phyloP scores from a whole-genome alignment of 2,113 vertebrate species.

The Macroglossus sobrinus region DNA sequence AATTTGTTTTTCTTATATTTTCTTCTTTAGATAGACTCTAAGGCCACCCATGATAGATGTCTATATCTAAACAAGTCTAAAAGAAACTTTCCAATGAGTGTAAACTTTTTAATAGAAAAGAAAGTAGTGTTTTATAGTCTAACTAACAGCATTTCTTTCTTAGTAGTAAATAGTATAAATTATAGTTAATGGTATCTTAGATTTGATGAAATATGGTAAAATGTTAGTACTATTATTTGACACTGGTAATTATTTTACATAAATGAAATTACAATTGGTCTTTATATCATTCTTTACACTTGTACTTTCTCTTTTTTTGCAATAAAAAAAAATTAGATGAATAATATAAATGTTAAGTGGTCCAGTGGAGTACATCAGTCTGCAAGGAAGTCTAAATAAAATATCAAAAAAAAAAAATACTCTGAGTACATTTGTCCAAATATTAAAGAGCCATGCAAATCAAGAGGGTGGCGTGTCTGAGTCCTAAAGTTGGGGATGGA shows the following conservation, averaged over 20 bases:
- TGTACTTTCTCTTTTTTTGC: not conserved
- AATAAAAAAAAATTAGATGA: not conserved
- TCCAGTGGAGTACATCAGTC: not conserved
- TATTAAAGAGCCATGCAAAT: not conserved
- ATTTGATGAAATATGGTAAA: conserved; percentile 10
- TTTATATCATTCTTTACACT: not conserved
- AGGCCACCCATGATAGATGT: not conserved
- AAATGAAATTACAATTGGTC: not conserved
- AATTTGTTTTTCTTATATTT: not conserved
- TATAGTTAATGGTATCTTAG: not conserved
- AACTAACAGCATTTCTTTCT: not conserved
- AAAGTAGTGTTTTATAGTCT: not conserved
- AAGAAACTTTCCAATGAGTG: not conserved
- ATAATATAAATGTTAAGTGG: not conserved
- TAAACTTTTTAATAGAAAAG: not conserved
- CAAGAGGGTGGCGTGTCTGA: not conserved
- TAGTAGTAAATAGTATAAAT: not conserved
- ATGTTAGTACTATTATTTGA: not conserved
- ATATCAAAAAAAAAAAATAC: not conserved
- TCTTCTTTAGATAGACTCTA: not conserved
- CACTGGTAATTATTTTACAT: not conserved
- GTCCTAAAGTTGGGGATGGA: not conserved
- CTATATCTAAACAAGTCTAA: not conserved
- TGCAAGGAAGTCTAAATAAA: not conserved
- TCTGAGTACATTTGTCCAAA: not conserved